Evolutionary conservation across 2,113 vertebrate species (phyloP), one percentile per base, ranked within the genome.

Genomic region (Epinephelus moara): DNA sequence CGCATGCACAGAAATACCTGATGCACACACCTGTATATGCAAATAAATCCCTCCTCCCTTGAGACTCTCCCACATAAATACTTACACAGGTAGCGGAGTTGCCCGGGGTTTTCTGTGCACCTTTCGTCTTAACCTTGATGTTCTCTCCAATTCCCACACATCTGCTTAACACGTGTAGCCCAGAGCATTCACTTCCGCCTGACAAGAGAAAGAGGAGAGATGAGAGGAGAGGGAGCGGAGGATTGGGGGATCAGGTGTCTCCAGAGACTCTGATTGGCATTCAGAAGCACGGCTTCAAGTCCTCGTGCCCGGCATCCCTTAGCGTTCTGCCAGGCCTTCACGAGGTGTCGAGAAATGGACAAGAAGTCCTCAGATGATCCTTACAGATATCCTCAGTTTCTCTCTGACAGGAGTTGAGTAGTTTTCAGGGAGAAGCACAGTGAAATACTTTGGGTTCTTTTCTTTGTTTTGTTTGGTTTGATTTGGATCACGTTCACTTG

Each of bases 111-210:
- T 84, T 82, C 50, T 2, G 40, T 53, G 66, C 70, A 82, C 80
- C 91, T 92, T 88, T 89, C 68, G 80, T 91, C 91, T 93, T 92
- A 93, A 92, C 91, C 91, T 93, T 88, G 84, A 92, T 89, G 87
- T 88, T 92, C 90, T 87, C 81, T 82, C 60, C 82, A 87, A 87
- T 88, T 92, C 84, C 79, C 85, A 72, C 85, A 91, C 79, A 87
- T 88, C 85, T 89, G 78, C 75, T 87, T 75, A 92, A 93, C 90
- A 85, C 74, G 40, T 93, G 88, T 88, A 86, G 88, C 93, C 91
- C 80, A 67, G 82, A 92, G 92, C 91, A 27, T 55, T 85, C 85
- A 69, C 87, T 85, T 88, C 84, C 75, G 30, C 73, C 83, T 88
- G 84, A 91, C 90, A 85, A 85, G 81, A 84, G 61, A 77, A 76